phyloP scores from a whole-genome alignment of 2,888 invertebrate species.

The Ormyrus rosae region DNA sequence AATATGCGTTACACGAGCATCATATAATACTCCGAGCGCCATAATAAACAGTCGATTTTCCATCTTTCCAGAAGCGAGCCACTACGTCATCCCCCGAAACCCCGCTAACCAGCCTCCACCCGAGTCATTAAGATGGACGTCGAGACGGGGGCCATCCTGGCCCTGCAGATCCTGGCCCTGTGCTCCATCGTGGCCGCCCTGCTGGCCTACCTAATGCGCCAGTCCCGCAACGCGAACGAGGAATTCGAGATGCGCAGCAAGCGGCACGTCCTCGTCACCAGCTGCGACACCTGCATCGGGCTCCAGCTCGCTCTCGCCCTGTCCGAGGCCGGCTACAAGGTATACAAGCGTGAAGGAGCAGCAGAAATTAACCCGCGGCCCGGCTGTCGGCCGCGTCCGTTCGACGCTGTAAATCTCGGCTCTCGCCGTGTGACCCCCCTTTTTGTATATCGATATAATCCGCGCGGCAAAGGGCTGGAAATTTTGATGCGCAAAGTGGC shows the following conservation, averaged over 20 bases:
- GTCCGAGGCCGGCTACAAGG: conserved; percentile 71
- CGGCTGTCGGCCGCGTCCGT: too few relatives aligned
- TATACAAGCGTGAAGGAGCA: conserved; percentile 52
- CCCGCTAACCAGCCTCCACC: background rate
- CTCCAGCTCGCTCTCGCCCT: conserved; percentile 80
- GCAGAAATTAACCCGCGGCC: too few relatives aligned
- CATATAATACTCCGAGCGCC: too few relatives aligned
- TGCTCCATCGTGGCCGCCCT: conserved; percentile 91
- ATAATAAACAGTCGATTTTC: background rate
- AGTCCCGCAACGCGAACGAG: conserved; percentile 79
- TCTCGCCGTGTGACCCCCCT: too few relatives aligned
- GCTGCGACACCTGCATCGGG: conserved; percentile 87
- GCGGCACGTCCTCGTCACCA: conserved; percentile 86
- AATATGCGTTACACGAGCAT: too few relatives aligned
- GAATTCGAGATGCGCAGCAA: conserved; percentile 80
- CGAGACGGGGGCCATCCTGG: conserved; percentile 87
- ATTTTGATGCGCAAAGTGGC: conserved; percentile 53
- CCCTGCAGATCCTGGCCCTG: conserved; percentile 87
- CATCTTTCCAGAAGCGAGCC: background rate
- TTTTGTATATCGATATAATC: too few relatives aligned
- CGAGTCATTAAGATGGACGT: conserved; percentile 81
- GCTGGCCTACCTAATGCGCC: conserved; percentile 85
- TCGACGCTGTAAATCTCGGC: too few relatives aligned
- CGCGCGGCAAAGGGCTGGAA: conserved; percentile 1
- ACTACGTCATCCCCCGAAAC: too few relatives aligned